phyloP scores from a whole-genome alignment of 2,113 vertebrate species.

The Lophotis ruficrista region DNA sequence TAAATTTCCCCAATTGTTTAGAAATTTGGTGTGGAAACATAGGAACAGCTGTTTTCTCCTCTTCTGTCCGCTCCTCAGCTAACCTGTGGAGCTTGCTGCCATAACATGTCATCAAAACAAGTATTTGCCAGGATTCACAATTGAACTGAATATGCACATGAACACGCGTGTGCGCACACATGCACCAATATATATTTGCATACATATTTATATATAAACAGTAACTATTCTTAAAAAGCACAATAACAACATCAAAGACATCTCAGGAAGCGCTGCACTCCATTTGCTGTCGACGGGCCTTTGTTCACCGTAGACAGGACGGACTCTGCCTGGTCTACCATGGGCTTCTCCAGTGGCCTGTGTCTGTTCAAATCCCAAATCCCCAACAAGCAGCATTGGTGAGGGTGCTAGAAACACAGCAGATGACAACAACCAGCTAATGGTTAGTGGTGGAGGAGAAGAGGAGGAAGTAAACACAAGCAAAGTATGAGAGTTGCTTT shows the following conservation, averaged over 20 bases:
- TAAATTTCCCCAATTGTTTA: not conserved
- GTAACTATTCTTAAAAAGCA: slow-evolving; percentile 6
- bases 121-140: not conserved
- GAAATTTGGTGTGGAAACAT: not conserved
- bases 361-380: not conserved
- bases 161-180: fast-evolving
- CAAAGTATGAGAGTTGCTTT: not conserved
- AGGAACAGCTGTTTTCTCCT: not conserved
- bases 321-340: not conserved
- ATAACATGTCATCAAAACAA: not conserved
- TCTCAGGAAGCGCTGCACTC: not conserved
- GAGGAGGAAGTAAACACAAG: not conserved
- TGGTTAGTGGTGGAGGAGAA: not conserved
- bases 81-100: not conserved
- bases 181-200: not conserved
- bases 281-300: not conserved
- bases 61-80: not conserved
- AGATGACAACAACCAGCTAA: not conserved
- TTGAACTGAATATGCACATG: not conserved
- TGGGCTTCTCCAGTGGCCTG: not conserved
- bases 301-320: fast-evolving
- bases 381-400: not conserved
- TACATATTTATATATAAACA: slow-evolving; percentile 4
- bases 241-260: slow-evolving; percentile 36
- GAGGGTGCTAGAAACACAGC: not conserved